Evolutionary conservation across 2,797 vertebrate species (phyloP).

Genomic region (Microctenopoma stevenorrisi): DNA sequence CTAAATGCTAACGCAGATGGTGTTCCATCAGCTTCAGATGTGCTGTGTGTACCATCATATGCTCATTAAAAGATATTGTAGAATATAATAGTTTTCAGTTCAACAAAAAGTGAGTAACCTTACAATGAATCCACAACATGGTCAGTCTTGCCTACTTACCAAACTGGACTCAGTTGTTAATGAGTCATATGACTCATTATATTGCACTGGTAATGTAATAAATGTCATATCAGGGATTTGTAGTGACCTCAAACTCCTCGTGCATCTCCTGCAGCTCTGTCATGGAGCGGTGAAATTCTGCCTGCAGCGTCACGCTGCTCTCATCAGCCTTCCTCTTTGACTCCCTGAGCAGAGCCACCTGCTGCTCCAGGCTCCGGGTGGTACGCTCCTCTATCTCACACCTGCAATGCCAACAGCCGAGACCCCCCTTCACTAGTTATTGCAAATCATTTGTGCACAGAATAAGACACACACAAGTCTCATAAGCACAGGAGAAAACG

Average conservation of each 20-base stretch:
- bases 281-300: constrained; percentile 60
- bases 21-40: too few species aligned
- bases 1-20: too few species aligned
- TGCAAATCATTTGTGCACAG: neutral
- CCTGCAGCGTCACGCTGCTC: constrained; percentile 62
- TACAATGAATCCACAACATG: too few species aligned
- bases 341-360: constrained; percentile 73
- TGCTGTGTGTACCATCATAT: too few species aligned
- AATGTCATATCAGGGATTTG: neutral
- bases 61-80: too few species aligned
- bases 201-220: neutral
- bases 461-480: neutral
- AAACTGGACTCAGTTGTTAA: too few species aligned
- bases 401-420: constrained; percentile 41
- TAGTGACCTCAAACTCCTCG: constrained; percentile 71
- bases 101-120: too few species aligned
- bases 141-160: too few species aligned
- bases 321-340: constrained; percentile 67
- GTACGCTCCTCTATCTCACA: constrained; percentile 76
- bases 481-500: too few species aligned
- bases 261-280: constrained; percentile 69
- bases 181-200: too few species aligned
- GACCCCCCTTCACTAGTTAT: neutral
- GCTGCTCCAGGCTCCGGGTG: constrained; percentile 72
- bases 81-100: too few species aligned